Evolutionary conservation across 1,140 invertebrate genomes (phyloP).

Genomic region (Ephestia elutella): DNA sequence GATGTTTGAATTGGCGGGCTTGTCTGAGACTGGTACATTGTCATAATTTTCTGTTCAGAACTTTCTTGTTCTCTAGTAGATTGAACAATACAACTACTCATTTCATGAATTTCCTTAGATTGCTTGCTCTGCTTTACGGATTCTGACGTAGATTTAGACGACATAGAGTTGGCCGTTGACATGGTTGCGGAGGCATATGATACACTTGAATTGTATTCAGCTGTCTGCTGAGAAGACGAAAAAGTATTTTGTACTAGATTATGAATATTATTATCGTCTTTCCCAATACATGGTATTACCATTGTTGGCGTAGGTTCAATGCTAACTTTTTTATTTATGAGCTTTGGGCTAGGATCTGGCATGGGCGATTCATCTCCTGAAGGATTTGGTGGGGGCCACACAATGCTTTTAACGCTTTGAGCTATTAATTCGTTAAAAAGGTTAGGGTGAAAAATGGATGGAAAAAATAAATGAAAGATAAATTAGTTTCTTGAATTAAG

Average conservation of each 20-base stretch:
- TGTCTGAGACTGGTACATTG: conserved; percentile 54
- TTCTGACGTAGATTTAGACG: conserved; percentile 45
- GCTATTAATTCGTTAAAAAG: conserved; percentile 56
- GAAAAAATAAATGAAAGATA: conserved; percentile 56
- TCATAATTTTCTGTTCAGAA: conserved; percentile 44
- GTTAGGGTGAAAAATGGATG: conserved; percentile 39
- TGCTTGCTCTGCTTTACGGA: conserved; percentile 45
- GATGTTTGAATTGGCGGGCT: conserved; percentile 36
- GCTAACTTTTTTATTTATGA: conserved; percentile 14
- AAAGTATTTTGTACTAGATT: conserved; percentile 29
- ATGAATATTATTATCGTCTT: conserved; percentile 20
- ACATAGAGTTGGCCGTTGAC: conserved; percentile 37
- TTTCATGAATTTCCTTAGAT: conserved; percentile 44
- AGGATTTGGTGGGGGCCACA: conserved; percentile 77
- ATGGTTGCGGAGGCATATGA: conserved; percentile 43
- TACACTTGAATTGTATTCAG: conserved; percentile 44
- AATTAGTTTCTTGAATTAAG: conserved; percentile 50
- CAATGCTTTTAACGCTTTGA: conserved; percentile 75
- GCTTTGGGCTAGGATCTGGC: conserved; percentile 23
- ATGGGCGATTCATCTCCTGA: conserved; percentile 62
- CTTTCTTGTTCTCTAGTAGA: conserved; percentile 51
- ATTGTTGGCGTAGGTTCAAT: conserved; percentile 21
- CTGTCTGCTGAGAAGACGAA: conserved; percentile 37
- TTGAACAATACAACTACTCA: conserved; percentile 44
- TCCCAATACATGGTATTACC: background rate